Percentiles rank a stretch among this genome's conserved stretches.
Conservation (phyloP, 2,113 vertebrate species). For the Mus pahari region DNA sequence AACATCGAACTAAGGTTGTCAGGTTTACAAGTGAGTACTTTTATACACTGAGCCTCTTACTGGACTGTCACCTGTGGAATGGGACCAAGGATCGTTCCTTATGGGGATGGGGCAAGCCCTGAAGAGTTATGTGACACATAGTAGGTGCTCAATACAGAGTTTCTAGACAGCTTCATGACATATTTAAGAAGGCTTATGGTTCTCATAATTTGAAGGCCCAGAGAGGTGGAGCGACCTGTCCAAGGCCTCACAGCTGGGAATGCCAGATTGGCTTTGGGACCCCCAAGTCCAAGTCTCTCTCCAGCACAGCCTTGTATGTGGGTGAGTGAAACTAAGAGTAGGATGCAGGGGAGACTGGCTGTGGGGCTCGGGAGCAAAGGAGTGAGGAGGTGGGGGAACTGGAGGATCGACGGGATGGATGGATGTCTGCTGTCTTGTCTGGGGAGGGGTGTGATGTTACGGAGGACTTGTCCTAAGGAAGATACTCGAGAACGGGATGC, state of each 20-base stretch:
- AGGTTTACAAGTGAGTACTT: neutral
- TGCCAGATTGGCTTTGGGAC: neutral
- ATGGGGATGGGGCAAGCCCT: rapidly evolving
- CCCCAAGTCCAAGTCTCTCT: neutral
- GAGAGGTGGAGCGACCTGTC: neutral
- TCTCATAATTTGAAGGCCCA: neutral
- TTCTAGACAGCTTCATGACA: rapidly evolving
- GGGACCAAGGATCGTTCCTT: neutral
- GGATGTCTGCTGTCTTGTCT: neutral
- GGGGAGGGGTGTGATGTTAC: neutral
- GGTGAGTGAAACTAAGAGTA: neutral
- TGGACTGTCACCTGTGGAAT: neutral
- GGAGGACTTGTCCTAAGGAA: neutral
- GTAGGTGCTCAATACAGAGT: neutral
- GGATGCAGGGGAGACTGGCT: neutral
- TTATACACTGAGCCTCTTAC: neutral
- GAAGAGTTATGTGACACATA: neutral
- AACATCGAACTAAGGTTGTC: neutral
- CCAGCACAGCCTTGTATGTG: rapidly evolving
- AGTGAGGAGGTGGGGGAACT: neutral
- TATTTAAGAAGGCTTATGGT: neutral
- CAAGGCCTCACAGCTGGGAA: neutral
- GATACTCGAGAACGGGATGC: too few relatives aligned
- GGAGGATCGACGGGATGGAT: neutral
- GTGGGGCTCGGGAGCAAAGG: neutral